Conservation (phyloP, 2,888 invertebrate genomes). For the Perithous albicinctus region DNA sequence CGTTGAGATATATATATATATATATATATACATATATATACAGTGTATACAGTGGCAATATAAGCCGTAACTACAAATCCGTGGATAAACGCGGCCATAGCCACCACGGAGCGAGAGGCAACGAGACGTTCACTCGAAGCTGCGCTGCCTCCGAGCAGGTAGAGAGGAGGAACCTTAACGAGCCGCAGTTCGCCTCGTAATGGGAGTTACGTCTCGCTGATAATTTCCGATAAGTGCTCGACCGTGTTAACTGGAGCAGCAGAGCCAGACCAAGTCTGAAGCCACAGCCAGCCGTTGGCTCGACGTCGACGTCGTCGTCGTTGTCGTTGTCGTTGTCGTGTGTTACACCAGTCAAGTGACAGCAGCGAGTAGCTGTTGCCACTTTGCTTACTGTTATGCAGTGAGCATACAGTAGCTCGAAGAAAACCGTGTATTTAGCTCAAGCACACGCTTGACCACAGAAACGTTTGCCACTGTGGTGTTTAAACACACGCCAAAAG, state of each 20-base stretch:
- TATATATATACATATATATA: too few species aligned
- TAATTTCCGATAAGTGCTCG: constrained; percentile 84
- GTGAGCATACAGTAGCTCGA: not conserved
- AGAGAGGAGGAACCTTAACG: constrained; percentile 68
- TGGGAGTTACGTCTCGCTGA: constrained; percentile 82
- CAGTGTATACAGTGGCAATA: constrained; percentile 38
- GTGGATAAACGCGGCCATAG: constrained; percentile 60
- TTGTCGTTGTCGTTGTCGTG: constrained; percentile 43
- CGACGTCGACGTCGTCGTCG: constrained; percentile 35
- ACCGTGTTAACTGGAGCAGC: constrained; percentile 81
- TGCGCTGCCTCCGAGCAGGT: constrained; percentile 59
- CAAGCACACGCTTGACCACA: constrained; percentile 41
- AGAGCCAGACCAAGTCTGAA: constrained; percentile 59
- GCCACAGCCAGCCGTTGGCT: constrained; percentile 46
- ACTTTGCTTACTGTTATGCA: constrained; percentile 19
- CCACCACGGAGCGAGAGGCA: constrained; percentile 32
- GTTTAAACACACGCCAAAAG: constrained; percentile 11
- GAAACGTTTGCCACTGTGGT: constrained; percentile 16
- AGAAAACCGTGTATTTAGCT: constrained; percentile 5
- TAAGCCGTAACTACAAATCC: constrained; percentile 63
- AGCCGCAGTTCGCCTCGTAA: constrained; percentile 73
- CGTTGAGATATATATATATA: constrained; percentile 15
- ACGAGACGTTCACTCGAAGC: constrained; percentile 47
- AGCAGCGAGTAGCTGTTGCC: constrained; percentile 40
- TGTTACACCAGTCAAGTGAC: constrained; percentile 37